Evolutionary conservation across 2,888 invertebrate species (phyloP).

Genomic region (Vannuccia rotundouncinata): DNA sequence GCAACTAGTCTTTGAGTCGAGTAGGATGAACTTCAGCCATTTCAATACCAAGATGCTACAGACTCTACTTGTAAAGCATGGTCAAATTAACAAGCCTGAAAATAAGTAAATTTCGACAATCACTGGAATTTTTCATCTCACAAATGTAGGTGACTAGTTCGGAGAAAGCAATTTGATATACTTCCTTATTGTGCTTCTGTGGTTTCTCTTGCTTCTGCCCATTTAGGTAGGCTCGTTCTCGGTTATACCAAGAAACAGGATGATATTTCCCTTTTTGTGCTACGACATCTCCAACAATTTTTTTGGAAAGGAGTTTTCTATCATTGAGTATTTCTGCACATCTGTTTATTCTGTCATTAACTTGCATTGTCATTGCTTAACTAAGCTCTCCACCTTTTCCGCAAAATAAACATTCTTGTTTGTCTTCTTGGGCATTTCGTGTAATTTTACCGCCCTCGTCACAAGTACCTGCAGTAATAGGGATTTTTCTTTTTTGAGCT

Average conservation of each 20-base stretch:
- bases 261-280: not conserved
- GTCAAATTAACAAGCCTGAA: not conserved
- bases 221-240: not conserved
- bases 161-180: not conserved
- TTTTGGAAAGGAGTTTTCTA: not conserved
- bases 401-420: not conserved
- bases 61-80: not conserved
- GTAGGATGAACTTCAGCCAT: not conserved
- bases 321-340: not conserved
- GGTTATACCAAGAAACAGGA: not conserved
- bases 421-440: not conserved
- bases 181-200: not conserved
- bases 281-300: not conserved
- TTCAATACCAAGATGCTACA: not conserved
- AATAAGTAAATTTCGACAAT: not conserved
- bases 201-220: not conserved
- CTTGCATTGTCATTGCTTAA: slow-evolving; percentile 3
- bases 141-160: not conserved
- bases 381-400: not conserved
- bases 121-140: not conserved
- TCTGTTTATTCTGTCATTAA: not conserved
- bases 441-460: not conserved
- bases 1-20: not conserved
- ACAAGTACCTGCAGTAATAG: not conserved
- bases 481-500: not conserved